Evolutionary conservation across 2,113 vertebrate genomes (phyloP).

Genomic region (Chascanopsetta lugubris): DNA sequence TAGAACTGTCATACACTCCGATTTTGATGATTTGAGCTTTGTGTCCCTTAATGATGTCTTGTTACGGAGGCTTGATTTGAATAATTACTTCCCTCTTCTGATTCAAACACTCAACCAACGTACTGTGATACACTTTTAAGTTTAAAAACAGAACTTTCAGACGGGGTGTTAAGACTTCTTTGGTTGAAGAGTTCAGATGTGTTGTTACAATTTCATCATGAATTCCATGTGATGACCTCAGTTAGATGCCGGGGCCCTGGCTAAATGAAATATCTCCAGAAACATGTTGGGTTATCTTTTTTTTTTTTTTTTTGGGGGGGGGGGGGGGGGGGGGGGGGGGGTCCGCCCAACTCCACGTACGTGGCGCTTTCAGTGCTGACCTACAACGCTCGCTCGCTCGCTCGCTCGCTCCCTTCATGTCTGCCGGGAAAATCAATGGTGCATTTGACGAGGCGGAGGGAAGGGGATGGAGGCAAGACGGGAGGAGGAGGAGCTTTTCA

Average conservation of each 20-base stretch:
- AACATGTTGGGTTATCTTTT: constrained; percentile 26
- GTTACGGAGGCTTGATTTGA: too few relatives aligned
- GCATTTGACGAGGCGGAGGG: constrained; percentile 63
- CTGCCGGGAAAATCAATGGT: constrained; percentile 70
- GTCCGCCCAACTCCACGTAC: constrained; percentile 1
- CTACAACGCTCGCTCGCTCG: constrained; percentile 47
- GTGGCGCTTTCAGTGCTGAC: constrained; percentile 41
- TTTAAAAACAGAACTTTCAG: background rate
- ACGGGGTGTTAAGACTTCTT: too few relatives aligned
- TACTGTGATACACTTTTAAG: background rate
- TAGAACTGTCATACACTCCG: too few relatives aligned
- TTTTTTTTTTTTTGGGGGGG: background rate
- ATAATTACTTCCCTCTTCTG: too few relatives aligned
- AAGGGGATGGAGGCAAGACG: constrained; percentile 45
- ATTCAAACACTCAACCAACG: too few relatives aligned
- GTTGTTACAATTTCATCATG: background rate
- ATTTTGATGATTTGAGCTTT: too few relatives aligned
- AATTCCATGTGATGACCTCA: background rate
- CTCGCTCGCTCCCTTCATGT: constrained; percentile 50
- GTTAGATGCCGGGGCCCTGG: background rate
- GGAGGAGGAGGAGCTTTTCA: constrained; percentile 58
- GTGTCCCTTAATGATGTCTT: background rate
- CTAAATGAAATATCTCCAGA: background rate
- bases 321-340: constrained; percentile 6
- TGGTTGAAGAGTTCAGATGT: background rate